Evolutionary conservation across 2,797 vertebrate genomes (phyloP).

Genomic region (Sorex maritimensis): DNA sequence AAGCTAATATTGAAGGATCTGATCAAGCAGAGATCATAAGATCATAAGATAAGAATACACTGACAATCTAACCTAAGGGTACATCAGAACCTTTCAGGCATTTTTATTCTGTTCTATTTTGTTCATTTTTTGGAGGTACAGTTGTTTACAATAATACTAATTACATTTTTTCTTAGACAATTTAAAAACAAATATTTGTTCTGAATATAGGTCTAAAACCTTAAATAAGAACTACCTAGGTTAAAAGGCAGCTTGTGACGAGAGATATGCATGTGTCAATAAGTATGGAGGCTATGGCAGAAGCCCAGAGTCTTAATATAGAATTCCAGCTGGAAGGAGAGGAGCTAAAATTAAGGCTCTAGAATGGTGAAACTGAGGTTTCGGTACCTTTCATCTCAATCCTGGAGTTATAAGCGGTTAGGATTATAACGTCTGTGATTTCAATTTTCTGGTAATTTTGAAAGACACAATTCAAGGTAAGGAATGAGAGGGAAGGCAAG

Average conservation of each 20-base stretch:
- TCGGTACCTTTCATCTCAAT: not conserved
- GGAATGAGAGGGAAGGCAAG: not conserved
- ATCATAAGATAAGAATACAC: not conserved
- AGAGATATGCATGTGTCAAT: not conserved
- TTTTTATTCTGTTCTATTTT: too few relatives aligned
- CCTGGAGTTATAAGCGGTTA: not conserved
- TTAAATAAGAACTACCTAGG: not conserved
- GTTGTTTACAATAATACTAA: too few relatives aligned
- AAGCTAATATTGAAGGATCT: not conserved
- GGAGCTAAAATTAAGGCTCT: not conserved
- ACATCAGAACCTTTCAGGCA: too few relatives aligned
- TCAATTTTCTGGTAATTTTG: not conserved
- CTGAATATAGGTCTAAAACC: not conserved
- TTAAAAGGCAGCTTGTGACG: not conserved
- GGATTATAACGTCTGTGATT: not conserved
- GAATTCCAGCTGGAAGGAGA: not conserved
- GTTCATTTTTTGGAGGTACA: too few relatives aligned
- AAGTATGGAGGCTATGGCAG: not conserved
- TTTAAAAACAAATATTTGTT: not conserved
- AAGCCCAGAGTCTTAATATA: rapidly evolving
- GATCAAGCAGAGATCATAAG: not conserved
- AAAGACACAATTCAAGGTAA: not conserved
- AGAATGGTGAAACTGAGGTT: not conserved
- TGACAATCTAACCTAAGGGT: not conserved
- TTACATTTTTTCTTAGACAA: not conserved